Conservation (phyloP, 2,888 invertebrate species). For the Hirtodrosophila trivittata region DNA sequence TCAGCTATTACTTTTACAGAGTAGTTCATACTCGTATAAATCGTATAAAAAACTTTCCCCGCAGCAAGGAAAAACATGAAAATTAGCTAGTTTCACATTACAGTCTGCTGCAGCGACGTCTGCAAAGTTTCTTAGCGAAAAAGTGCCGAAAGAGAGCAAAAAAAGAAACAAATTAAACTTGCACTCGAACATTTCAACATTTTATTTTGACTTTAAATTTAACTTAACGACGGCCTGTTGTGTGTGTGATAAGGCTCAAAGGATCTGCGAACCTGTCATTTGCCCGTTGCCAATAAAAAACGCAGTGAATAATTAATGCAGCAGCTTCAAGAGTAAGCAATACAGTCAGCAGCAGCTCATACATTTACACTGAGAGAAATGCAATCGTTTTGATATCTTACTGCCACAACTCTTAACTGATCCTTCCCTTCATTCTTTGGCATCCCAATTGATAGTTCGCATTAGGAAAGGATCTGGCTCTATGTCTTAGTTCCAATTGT, state of each 20-base stretch:
- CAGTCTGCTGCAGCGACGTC: too few relatives aligned
- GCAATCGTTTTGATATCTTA: too few relatives aligned
- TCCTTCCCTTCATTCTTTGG: too few relatives aligned
- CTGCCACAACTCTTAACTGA: too few relatives aligned
- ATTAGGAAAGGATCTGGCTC: too few relatives aligned
- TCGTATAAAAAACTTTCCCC: slow-evolving; percentile 42
- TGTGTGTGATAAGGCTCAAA: slow-evolving; percentile 43
- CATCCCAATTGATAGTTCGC: too few relatives aligned
- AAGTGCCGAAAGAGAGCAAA: slow-evolving; percentile 10
- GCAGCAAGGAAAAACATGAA: slow-evolving; percentile 31
- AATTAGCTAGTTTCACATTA: slow-evolving; percentile 58
- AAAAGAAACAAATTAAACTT: slow-evolving; percentile 34
- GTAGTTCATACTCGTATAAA: slow-evolving; percentile 9
- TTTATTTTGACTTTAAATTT: slow-evolving; percentile 40
- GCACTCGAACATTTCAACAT: slow-evolving; percentile 5
- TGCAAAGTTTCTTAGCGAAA: slow-evolving; percentile 59
- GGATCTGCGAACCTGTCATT: slow-evolving; percentile 33
- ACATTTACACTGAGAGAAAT: slow-evolving; percentile 33
- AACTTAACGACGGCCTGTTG: slow-evolving; percentile 14
- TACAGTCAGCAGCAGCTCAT: slow-evolving; percentile 35
- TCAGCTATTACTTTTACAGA: not conserved
- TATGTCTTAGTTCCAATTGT: slow-evolving; percentile 1
- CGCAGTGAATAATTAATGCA: slow-evolving; percentile 69
- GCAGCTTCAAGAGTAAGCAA: slow-evolving; percentile 56
- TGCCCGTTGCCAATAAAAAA: slow-evolving; percentile 50